phyloP scores from a whole-genome alignment of 2,113 vertebrate genomes.

The Chionis minor region DNA sequence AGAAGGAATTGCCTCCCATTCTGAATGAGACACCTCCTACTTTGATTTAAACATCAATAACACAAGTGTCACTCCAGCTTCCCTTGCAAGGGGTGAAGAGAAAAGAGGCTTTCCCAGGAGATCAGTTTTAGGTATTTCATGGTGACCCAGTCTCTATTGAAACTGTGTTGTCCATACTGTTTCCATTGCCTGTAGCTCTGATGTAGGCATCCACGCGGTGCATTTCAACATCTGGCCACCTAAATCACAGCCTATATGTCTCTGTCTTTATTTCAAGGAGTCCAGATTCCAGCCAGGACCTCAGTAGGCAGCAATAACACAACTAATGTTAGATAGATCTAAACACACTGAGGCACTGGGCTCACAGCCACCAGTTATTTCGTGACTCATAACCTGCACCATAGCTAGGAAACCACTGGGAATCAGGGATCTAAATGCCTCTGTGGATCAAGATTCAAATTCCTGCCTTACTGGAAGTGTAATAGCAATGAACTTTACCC shows the following conservation, averaged over 20 bases:
- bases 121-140: neutral
- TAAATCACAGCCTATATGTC: neutral
- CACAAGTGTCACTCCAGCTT: neutral
- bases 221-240: neutral
- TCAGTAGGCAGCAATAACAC: neutral
- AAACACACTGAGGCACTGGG: neutral
- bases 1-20: neutral
- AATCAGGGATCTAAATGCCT: neutral
- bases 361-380: neutral
- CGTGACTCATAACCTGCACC: neutral
- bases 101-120: neutral
- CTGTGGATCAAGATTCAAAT: neutral
- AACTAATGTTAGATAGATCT: neutral
- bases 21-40: neutral
- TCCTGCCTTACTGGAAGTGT: slow-evolving; percentile 14
- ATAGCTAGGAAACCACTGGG: neutral
- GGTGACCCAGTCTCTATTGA: neutral
- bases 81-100: neutral
- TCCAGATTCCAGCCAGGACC: neutral
- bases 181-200: neutral
- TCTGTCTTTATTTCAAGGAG: neutral
- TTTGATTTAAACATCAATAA: neutral
- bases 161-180: neutral
- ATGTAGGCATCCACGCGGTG: neutral
- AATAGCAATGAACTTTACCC: neutral